Base-by-base conservation (phyloP, 1,140 invertebrate species). In the Glomeris maerens region DNA sequence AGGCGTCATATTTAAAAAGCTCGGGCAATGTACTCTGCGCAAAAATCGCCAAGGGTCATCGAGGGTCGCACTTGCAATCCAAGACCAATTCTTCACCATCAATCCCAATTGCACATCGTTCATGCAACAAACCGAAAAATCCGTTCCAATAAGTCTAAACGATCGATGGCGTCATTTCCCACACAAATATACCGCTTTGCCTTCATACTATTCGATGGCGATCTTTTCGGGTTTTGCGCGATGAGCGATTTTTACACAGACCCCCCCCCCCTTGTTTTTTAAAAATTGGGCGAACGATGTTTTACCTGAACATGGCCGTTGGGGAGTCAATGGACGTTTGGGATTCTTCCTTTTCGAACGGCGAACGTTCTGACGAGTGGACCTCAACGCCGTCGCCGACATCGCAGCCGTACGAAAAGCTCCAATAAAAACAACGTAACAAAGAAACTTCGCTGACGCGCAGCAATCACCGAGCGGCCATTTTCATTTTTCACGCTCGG, bases 301-400 rank as follows among this genome's bases (percentile, higher is more conserved):
- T 51, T 27, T 52, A 54, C 52, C 52, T 28, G 52, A 36, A 20
- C 29, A 29, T 14, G 38, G 27, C 28, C 41, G 55, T n/a, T 26
- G 25, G 13, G 49, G 41, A 17, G 55, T 45, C 14, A 49, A 22
- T n/a, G 40, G 49, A 31, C 53, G 50, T 36, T 47, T 47, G 25
- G 28, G 7, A 21, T 23, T 26, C 36, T 36, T 46, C 38, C 51
- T 47, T 40, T 40, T 54, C 17, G 50, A 53, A 28, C 51, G 5
- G 13, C 53, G 51, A 21, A 62, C 57, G 56, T 59, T 64, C 40
- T 63, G 53, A 54, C 63, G 52, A 38, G 62, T 65, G 38, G 61
- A 57, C 50, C 62, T 54, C 22, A 57, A 52, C 23, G 60, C 56
- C 41, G 55, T 56, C 29, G 56, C 56, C 36, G 63, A 64, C 64